Percentiles rank a stretch among this genome's conserved stretches.
Conservation (phyloP, 1,140 invertebrate genomes). For the Neotoxoptera formosana region DNA sequence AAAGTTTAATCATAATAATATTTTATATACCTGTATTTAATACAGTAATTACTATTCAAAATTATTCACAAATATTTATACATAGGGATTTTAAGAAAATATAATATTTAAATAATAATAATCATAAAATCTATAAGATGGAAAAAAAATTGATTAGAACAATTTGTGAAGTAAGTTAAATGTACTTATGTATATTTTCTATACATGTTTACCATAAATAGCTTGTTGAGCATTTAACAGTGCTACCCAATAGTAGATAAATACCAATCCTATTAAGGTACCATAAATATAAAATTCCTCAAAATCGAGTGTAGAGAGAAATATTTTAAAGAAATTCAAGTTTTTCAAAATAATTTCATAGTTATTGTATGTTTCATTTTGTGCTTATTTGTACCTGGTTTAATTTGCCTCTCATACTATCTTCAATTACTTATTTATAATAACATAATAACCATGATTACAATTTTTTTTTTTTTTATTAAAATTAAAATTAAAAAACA, state of each 20-base stretch:
- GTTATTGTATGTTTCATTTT: too few species aligned
- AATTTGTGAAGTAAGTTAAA: not conserved
- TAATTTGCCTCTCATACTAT: not conserved
- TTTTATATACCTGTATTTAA: too few species aligned
- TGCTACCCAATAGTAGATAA: not conserved
- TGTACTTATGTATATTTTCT: not conserved
- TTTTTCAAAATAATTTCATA: too few species aligned
- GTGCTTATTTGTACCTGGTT: not conserved
- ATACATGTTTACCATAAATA: not conserved
- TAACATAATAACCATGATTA: not conserved
- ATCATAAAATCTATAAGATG: not conserved
- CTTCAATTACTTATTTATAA: not conserved
- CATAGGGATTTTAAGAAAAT: not conserved
- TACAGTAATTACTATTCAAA: too few species aligned
- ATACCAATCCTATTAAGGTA: not conserved
- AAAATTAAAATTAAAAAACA: not conserved
- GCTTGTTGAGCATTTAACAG: not conserved
- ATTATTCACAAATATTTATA: not conserved
- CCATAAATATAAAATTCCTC: too few species aligned
- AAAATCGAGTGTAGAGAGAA: too few species aligned
- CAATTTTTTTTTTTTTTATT: not conserved
- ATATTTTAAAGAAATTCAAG: too few species aligned
- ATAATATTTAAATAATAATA: not conserved
- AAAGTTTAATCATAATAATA: too few species aligned
- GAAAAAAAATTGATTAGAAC: not conserved